Conservation (phyloP, 2,797 vertebrate genomes). For the Myiotriccus ornatus region DNA sequence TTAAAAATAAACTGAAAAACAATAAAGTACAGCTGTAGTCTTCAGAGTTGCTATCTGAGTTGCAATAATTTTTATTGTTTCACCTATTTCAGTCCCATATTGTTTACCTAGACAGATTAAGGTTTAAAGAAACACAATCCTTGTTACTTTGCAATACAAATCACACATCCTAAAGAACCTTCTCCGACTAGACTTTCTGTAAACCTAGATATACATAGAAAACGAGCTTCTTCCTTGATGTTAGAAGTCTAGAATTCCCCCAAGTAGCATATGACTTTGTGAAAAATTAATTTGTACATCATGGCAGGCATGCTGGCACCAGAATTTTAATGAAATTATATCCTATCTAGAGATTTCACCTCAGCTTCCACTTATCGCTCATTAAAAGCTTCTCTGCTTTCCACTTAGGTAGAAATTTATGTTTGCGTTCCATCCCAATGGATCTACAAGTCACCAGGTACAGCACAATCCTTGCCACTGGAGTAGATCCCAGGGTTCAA, state of each 20-base stretch:
- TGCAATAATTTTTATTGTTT: background rate
- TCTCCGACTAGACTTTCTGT: background rate
- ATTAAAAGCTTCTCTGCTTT: constrained; percentile 32
- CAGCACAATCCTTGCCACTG: background rate
- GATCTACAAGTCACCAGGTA: constrained; percentile 2
- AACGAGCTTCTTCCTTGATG: constrained; percentile 10
- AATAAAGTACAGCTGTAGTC: background rate
- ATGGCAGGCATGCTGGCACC: constrained; percentile 26
- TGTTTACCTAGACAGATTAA: background rate
- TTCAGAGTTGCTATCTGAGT: background rate
- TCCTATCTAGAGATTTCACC: background rate
- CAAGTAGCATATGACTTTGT: background rate
- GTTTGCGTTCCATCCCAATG: constrained; percentile 5
- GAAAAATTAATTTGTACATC: constrained; percentile 31
- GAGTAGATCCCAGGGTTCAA: background rate
- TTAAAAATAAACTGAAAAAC: background rate
- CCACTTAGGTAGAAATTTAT: constrained; percentile 7
- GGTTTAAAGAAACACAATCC: constrained; percentile 1
- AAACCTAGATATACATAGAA: background rate
- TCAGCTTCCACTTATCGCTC: constrained; percentile 28
- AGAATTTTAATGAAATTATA: constrained; percentile 33
- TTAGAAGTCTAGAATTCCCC: constrained; percentile 15
- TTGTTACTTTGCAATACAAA: constrained; percentile 30
- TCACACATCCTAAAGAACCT: background rate
- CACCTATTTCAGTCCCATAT: background rate